Base-by-base conservation (phyloP, 2,113 vertebrate species). In the Xyrauchen texanus region DNA sequence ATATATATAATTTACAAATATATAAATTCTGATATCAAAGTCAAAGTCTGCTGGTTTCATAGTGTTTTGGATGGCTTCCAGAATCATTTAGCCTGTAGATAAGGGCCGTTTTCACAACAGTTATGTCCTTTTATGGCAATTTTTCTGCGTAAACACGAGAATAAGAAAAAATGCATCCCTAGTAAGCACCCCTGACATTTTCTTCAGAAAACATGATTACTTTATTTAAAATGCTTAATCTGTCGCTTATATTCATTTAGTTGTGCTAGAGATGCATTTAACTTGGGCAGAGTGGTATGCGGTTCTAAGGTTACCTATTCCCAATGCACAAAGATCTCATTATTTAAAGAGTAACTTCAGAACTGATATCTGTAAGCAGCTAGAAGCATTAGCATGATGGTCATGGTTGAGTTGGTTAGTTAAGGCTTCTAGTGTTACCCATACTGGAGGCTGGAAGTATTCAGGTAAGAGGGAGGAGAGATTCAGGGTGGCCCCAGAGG, bases 401-500 rank as follows among this genome's bases (percentile, higher is more conserved):
- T 66, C 62, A 76, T 65, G 74, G 46, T 76, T 66, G 74, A 0
- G 49, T 65, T 76, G 62, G 49, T 76, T 55, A 64, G 62, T 21
- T 15, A 55, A 21, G 8, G 49, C 62, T 65, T 65, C 73, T 65
- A 65, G 62, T 76, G 73, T 76, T 76, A 44, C 73, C 62, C 47
- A 6, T 76, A 46, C 72, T 63, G 47, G 60, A 75, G 12, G 16
- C 15, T 65, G 34, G 13, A 52, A 55, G 58, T 76, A 74, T 86
- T 77, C 77, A 55, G 63, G 34, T 15, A 86, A 62, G 49, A 79
- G 46, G 81, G 74, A 52, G 67, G 77, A 86, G 66, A 60, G 76
- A 76, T 63, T 64, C 76, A 87, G 87, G 87, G 83, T 80, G 80
- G 82, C 85, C 88, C 84, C 61, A 76, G 86, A 87, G 84, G 72